A percentile compares a stretch with the other conserved stretches of the same genome.
These are phyloP conservation scores for Hofmannophila pseudospretella DNA, from an alignment of 2,888 invertebrate species.

Conservation along the genomic window DNA sequence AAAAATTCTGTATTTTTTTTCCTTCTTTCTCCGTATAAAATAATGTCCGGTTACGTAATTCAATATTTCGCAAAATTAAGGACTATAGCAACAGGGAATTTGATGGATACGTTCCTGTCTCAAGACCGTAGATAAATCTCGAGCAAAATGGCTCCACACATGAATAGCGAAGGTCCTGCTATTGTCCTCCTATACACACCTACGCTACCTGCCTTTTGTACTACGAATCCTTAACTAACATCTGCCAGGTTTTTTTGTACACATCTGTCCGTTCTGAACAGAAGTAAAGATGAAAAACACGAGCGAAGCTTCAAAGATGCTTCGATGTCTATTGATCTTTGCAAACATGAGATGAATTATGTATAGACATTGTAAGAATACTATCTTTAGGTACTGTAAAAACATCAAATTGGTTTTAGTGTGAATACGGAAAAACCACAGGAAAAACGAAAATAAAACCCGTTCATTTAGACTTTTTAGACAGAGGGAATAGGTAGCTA, in stretches of 20 bases:
- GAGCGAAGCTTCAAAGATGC: slow-evolving; percentile 17
- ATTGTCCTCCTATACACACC: slow-evolving; percentile 21
- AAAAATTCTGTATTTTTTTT: too few relatives aligned
- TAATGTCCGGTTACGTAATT: too few relatives aligned
- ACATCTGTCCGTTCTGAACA: slow-evolving; percentile 23
- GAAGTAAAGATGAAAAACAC: slow-evolving; percentile 21
- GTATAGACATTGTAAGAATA: too few relatives aligned
- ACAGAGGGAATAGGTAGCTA: too few relatives aligned
- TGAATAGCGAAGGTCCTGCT: slow-evolving; percentile 22
- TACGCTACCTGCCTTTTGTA: slow-evolving; percentile 37
- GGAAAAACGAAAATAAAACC: too few relatives aligned
- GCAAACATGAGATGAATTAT: slow-evolving; percentile 1
- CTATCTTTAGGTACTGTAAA: too few relatives aligned
- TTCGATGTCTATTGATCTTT: slow-evolving; percentile 19
- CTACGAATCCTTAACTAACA: slow-evolving; percentile 28
- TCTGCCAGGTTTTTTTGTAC: slow-evolving; percentile 29
- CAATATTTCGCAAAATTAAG: too few relatives aligned
- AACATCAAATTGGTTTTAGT: too few relatives aligned
- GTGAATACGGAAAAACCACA: too few relatives aligned
- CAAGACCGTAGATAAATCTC: slow-evolving; percentile 3
- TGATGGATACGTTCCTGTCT: not conserved
- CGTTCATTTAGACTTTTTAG: too few relatives aligned
- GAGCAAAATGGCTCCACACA: slow-evolving; percentile 10
- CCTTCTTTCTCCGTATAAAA: too few relatives aligned
- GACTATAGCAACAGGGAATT: too few relatives aligned